A percentile compares a stretch with the other conserved stretches of the same genome.
Evolutionary conservation across 2,113 vertebrate species (phyloP).

Genomic region (Orientallactaga bullata): DNA sequence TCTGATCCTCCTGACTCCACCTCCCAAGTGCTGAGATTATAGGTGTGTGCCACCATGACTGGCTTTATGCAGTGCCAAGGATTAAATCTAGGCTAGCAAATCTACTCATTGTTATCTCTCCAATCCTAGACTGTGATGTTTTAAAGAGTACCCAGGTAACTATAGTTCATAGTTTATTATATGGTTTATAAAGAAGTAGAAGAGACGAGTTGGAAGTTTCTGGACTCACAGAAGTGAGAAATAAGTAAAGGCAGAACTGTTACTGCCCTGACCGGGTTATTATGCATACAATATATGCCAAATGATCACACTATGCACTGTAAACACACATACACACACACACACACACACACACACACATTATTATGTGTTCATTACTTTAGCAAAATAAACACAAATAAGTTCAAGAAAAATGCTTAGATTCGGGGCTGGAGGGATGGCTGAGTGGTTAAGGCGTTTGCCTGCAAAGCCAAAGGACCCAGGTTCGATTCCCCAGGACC

Average conservation of each 20-base stretch:
- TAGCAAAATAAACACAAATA: neutral
- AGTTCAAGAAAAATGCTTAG: neutral
- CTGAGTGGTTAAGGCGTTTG: no score
- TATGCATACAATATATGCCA: neutral
- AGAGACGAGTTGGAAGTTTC: neutral
- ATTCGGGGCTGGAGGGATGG: no score
- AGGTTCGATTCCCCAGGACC: no score
- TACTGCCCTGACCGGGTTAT: neutral
- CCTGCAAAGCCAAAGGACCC: no score
- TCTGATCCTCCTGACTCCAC: no score
- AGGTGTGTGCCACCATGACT: no score
- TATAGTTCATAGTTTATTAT: neutral
- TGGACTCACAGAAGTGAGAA: neutral
- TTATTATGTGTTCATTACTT: neutral
- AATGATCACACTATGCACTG: neutral
- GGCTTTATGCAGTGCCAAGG: no score
- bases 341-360: neutral
- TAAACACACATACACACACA: neutral
- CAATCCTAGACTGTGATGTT: neutral
- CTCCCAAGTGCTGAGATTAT: no score
- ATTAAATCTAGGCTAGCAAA: no score
- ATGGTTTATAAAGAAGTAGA: neutral
- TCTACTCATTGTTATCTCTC: no score
- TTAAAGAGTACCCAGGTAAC: neutral
- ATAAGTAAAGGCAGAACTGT: neutral